Base-by-base conservation (phyloP, 2,888 invertebrate genomes). In the Conus canariensis region DNA sequence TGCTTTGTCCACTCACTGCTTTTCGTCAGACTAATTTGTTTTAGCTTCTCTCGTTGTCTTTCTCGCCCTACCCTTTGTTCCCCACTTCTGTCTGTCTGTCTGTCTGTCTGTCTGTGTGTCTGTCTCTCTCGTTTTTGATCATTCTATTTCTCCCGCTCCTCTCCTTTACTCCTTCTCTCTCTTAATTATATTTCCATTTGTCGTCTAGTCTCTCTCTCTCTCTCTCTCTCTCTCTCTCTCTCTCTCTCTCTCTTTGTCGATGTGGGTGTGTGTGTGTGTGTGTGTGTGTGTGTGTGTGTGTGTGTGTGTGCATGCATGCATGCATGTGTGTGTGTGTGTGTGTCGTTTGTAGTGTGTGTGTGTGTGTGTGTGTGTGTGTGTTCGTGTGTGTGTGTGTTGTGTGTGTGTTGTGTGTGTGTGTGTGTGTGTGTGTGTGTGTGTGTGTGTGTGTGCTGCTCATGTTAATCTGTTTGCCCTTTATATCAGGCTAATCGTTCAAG, bases 141-240 rank as follows among this genome's bases (percentile, higher is more conserved):
- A 16, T 8, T 74, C 74, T 74, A 8, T 74, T 19, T 74, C 30
- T 30, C 30, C 30, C 30, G 30, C 30, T 30, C 30, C 30, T 30
- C 30, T 30, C 30, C 30, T 30, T 30, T 30, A 30, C 30, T 30
- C 30, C 30, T 30, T 2, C 2, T 2, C 2, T 2, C 2, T 30
- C 25, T 25, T 74, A 19, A 8, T 3, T n/a, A 22, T 74, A 19
- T 74, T 8, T 74, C 74, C 19, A 8, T n/a, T 22, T 22, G 19
- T 77, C 77, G n/a, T 9, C 25, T 25, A 25, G 14, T 77, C 77
- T 77, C 30, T 77, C 77, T 77, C 30, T 30, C 30, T 30, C 77
- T 77, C 77, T 77, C 77, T 77, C 77, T 77, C 30, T 77, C 30
- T 30, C 77, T 77, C 77, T 77, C 25, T 77, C 77, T 77, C 19